A percentile compares a stretch with the other conserved stretches of the same genome.
Conservation (phyloP, 2,797 vertebrate genomes). For the Hypotaenidia okinawae region DNA sequence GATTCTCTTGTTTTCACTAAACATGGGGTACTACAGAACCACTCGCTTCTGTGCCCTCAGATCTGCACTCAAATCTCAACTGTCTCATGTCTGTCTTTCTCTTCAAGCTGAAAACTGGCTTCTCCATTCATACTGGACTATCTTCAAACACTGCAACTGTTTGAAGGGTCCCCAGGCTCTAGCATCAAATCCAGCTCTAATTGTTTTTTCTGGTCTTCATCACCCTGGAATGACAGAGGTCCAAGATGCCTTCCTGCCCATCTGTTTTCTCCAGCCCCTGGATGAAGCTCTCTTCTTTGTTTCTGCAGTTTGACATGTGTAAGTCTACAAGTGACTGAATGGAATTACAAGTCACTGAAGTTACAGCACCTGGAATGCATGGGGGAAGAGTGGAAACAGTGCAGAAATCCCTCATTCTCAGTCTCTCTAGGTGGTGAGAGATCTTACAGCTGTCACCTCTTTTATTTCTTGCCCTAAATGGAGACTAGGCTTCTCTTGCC, state of each 20-base stretch:
- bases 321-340: neutral
- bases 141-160: neutral
- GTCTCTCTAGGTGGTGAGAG: neutral
- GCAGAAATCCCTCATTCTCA: neutral
- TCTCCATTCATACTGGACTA: neutral
- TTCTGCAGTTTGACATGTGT: neutral
- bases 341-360: neutral
- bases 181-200: neutral
- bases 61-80: neutral
- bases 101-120: neutral
- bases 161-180: neutral
- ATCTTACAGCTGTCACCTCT: slow-evolving; percentile 37
- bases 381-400: neutral
- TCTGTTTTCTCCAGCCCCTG: slow-evolving; percentile 14
- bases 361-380: neutral
- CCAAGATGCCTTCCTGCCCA: neutral
- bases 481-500: neutral
- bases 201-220: neutral
- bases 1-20: neutral
- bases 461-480: slow-evolving; percentile 42
- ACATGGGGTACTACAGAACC: neutral
- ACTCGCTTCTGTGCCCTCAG: neutral
- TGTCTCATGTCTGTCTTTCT: neutral
- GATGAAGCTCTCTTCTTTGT: neutral
- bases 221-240: slow-evolving; percentile 6